phyloP scores from a whole-genome alignment of 2,888 invertebrate genomes.

The Acronicta aceris region DNA sequence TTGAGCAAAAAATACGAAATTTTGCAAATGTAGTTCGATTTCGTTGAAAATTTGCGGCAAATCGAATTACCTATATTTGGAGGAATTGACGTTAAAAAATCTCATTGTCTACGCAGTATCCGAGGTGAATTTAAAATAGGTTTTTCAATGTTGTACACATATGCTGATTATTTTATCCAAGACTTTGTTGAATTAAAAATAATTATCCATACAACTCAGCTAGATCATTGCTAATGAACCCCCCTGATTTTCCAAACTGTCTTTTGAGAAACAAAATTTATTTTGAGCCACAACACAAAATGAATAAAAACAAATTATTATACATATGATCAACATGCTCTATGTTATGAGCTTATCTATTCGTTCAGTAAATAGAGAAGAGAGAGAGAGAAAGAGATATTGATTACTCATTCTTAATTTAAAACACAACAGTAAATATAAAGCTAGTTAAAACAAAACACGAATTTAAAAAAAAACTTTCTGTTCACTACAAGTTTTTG shows the following conservation, averaged over 20 bases:
- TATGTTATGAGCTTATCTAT: too few species aligned
- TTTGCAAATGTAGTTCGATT: not conserved
- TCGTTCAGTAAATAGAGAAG: too few species aligned
- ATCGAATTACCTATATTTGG: constrained; percentile 14
- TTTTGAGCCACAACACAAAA: too few species aligned
- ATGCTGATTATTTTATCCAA: not conserved
- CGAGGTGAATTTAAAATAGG: constrained; percentile 19
- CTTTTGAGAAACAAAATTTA: too few species aligned
- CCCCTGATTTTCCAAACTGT: too few species aligned
- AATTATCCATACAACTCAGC: too few species aligned
- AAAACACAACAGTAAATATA: too few species aligned
- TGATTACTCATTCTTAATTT: not conserved
- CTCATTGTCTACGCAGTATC: constrained; percentile 7
- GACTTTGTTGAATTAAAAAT: not conserved
- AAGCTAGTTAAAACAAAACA: not conserved
- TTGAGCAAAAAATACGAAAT: not conserved
- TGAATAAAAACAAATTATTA: too few species aligned
- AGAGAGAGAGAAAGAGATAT: not conserved
- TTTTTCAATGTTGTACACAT: not conserved
- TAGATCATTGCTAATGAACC: too few species aligned
- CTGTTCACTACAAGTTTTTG: too few species aligned
- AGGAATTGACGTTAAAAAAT: constrained; percentile 14
- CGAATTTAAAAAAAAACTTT: constrained; percentile 1
- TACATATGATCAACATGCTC: too few species aligned
- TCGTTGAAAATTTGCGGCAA: constrained; percentile 14